phyloP scores from a whole-genome alignment of 2,113 vertebrate species.

The Dipodomys merriami region DNA sequence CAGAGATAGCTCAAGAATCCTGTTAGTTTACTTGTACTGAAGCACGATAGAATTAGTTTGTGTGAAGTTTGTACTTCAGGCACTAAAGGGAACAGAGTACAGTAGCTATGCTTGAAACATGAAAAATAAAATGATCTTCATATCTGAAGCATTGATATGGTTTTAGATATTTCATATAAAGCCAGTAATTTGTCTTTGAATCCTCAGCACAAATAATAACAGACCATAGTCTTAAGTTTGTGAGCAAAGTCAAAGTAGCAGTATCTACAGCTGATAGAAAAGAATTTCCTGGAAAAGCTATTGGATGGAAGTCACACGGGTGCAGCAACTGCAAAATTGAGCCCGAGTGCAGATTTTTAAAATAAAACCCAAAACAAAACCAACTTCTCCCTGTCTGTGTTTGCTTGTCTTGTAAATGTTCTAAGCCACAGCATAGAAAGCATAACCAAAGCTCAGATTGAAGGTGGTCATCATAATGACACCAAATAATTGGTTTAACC shows the following conservation, averaged over 20 bases:
- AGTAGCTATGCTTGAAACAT: constrained; percentile 3
- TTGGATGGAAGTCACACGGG: constrained; percentile 3
- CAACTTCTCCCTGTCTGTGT: background rate
- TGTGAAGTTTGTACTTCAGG: constrained; percentile 28
- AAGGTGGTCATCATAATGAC: background rate
- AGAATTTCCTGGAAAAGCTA: constrained; percentile 29
- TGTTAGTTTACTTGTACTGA: background rate
- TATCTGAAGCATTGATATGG: constrained; percentile 2
- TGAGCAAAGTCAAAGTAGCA: constrained; percentile 12
- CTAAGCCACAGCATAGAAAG: constrained; percentile 13
- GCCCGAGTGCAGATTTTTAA: background rate
- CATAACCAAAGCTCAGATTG: background rate
- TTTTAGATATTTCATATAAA: constrained; percentile 22
- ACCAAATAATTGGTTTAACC: background rate
- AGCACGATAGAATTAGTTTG: constrained; percentile 27
- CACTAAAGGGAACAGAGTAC: constrained; percentile 23
- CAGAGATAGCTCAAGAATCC: constrained; percentile 1
- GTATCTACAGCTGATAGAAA: constrained; percentile 16
- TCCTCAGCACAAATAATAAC: constrained; percentile 21
- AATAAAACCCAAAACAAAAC: background rate
- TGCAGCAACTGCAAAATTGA: constrained; percentile 17
- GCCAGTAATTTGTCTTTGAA: background rate
- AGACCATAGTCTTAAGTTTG: constrained; percentile 26
- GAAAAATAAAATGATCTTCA: background rate
- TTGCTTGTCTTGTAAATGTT: background rate